Conservation (phyloP, 1,140 invertebrate species). For the Metopolophium dirhodum region DNA sequence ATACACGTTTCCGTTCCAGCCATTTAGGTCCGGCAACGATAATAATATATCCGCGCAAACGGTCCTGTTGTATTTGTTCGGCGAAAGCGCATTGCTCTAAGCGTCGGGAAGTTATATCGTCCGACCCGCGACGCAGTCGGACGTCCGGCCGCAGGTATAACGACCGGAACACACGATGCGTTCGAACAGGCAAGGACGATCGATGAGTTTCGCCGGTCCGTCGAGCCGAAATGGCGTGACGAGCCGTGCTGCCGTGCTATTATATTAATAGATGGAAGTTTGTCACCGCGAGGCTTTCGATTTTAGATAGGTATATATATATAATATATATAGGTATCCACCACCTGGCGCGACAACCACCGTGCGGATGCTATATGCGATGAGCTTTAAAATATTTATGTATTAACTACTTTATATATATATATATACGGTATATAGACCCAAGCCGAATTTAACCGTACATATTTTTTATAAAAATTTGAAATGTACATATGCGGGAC, state of each 20-base stretch:
- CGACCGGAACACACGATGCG: conserved; percentile 8
- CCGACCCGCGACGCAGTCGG: not conserved
- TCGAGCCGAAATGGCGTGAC: not conserved
- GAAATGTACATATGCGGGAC: too few relatives aligned
- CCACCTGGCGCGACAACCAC: too few relatives aligned
- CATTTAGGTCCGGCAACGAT: not conserved
- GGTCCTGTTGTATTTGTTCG: not conserved
- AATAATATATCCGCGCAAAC: not conserved
- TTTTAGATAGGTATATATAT: not conserved
- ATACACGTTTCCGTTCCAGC: not conserved
- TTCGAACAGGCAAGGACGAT: not conserved
- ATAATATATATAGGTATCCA: too few relatives aligned
- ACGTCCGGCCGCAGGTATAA: not conserved
- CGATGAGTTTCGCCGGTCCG: not conserved
- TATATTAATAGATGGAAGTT: conserved; percentile 9
- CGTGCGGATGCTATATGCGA: not conserved
- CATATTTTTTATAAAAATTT: not conserved
- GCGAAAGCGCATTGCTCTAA: not conserved
- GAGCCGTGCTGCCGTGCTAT: not conserved
- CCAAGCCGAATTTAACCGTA: not conserved
- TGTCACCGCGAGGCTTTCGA: not conserved
- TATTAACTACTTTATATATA: too few relatives aligned
- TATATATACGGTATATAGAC: too few relatives aligned
- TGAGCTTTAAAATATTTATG: not conserved
- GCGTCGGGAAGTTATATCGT: not conserved